Percentiles rank a stretch among this genome's conserved stretches.
These are phyloP conservation scores for Syrista parreyssii DNA, from an alignment of 2,888 invertebrate species.

Conservation along the genomic window DNA sequence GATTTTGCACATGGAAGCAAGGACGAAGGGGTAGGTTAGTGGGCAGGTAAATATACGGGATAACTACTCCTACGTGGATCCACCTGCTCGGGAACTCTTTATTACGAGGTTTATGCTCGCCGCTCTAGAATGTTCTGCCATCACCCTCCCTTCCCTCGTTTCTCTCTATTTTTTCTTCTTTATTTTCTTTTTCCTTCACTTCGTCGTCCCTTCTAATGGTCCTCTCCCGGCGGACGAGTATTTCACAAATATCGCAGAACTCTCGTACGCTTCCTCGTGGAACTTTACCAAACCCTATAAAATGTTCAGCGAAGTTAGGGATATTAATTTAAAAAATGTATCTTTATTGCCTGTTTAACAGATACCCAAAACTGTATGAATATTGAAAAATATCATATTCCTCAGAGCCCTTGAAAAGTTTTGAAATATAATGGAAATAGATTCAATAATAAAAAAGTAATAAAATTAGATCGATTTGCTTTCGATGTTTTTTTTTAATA, in stretches of 20 bases:
- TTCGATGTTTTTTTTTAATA: no score
- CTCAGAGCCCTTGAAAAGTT: no score
- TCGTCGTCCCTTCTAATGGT: not conserved
- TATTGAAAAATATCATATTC: no score
- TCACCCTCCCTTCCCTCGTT: slow-evolving; percentile 6
- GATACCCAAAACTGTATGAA: no score
- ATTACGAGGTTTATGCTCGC: slow-evolving; percentile 17
- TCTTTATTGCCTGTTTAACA: no score
- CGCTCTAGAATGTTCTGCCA: not conserved
- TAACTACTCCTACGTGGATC: slow-evolving; percentile 18
- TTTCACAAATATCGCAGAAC: slow-evolving; percentile 15
- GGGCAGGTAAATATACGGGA: slow-evolving; percentile 15
- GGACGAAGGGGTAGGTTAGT: not conserved
- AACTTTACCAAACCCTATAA: no score
- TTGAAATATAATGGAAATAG: no score
- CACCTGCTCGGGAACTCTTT: slow-evolving; percentile 17
- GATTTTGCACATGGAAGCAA: slow-evolving; percentile 10
- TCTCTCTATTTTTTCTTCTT: not conserved
- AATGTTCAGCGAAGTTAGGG: no score
- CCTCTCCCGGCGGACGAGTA: slow-evolving; percentile 18
- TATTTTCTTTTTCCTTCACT: not conserved
- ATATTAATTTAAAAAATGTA: no score
- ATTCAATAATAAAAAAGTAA: no score
- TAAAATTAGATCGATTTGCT: no score
- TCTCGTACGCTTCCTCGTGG: not conserved